Conservation (phyloP, 2,888 invertebrate species). For the Andrena praecox region DNA sequence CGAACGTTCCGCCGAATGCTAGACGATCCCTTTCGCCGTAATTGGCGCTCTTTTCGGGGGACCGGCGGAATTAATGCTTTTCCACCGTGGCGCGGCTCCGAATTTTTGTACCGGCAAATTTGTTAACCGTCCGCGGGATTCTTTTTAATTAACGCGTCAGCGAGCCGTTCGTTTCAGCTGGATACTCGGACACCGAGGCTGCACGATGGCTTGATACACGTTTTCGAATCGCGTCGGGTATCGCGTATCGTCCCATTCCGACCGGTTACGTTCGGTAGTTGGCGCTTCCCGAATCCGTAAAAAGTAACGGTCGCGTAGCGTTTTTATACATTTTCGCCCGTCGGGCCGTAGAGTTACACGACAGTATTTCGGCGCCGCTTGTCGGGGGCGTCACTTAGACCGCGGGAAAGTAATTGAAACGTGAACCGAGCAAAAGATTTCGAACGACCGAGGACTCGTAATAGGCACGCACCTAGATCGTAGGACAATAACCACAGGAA, state of each 20-base stretch:
- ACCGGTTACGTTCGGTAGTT: background rate
- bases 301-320: background rate
- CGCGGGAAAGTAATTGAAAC: too few species aligned
- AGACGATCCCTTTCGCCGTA: conserved; percentile 47
- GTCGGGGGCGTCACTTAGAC: too few species aligned
- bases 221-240: background rate
- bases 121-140: background rate
- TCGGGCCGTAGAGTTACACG: too few species aligned
- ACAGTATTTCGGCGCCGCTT: too few species aligned
- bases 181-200: background rate
- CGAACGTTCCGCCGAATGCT: conserved; percentile 51
- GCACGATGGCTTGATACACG: conserved; percentile 15
- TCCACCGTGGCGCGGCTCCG: background rate
- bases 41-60: conserved; percentile 32
- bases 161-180: background rate
- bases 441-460: too few species aligned
- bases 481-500: background rate
- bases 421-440: too few species aligned
- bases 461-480: too few species aligned
- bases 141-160: conserved; percentile 46
- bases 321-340: too few species aligned
- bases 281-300: background rate
- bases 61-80: conserved; percentile 22
- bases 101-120: conserved; percentile 6
- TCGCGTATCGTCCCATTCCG: too few species aligned